These are phyloP conservation scores for Chrysogorgia sp. DNA, from an alignment of 92 coral and sea anemone genomes.

Conservation along the genomic window DNA sequence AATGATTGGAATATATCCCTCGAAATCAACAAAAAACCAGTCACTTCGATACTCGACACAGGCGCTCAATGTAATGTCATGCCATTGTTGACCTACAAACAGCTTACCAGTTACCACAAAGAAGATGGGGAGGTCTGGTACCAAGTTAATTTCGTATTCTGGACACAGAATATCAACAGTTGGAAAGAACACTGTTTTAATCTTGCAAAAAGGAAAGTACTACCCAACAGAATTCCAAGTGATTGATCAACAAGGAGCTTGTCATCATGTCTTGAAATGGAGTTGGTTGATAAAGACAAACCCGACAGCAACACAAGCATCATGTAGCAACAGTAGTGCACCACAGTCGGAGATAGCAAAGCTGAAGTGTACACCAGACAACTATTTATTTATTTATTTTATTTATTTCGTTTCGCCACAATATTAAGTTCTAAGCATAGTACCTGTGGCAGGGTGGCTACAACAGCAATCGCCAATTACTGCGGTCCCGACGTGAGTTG, in stretches of 20 bases:
- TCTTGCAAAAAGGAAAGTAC: not conserved
- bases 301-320: not conserved
- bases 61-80: constrained; percentile 15
- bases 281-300: too few relatives aligned
- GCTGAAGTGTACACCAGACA: too few relatives aligned
- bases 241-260: constrained; percentile 6
- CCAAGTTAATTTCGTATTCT: not conserved
- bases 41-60: constrained; percentile 1
- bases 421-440: too few relatives aligned
- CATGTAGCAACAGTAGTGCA: too few relatives aligned
- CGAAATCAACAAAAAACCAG: not conserved
- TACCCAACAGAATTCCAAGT: not conserved
- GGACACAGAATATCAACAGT: not conserved
- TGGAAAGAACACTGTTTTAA: not conserved
- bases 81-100: constrained; percentile 16
- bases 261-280: too few relatives aligned
- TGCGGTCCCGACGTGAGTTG: too few relatives aligned
- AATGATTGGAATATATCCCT: not conserved
- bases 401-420: too few relatives aligned
- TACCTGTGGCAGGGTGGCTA: too few relatives aligned
- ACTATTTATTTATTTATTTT: too few relatives aligned
- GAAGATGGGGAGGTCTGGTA: constrained; percentile 1
- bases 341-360: too few relatives aligned
- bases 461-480: too few relatives aligned
- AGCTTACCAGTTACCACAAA: not conserved